Base-by-base conservation (phyloP, 2,797 vertebrate species). In the Chloroceryle inda region DNA sequence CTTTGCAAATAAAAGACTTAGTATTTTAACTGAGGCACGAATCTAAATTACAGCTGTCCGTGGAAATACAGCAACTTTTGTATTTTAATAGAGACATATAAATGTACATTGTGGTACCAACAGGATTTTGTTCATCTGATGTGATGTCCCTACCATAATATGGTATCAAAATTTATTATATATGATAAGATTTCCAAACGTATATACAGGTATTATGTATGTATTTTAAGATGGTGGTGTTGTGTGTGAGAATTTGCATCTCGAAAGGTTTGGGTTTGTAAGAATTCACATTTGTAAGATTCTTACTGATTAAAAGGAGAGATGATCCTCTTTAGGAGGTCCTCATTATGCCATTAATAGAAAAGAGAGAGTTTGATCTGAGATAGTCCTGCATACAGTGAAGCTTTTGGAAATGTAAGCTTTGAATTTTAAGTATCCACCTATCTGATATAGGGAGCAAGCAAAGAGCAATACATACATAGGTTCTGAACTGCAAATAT, bases 91-190 rank as follows among this genome's bases (percentile, higher is more conserved):
- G 27, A 56, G 47, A 50, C 53, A 35, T 13, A 18, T 67, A 20
- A 21, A 42, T 50, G 6, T 24, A 61, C 11, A 18, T 35, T 24
- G 37, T 61, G 29, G 20, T 58, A 21, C 15, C 10, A 49, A 26
- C 3, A 76, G 40, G 22, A 37, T 50, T 94, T 49, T 59, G 20
- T 61, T 84, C 2, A 35, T 71, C 40, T 61, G 29, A 20, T 66
- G 35, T 10, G 5, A 26, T 83, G 16, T 45, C 21, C 19, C 66
- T 22, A 44, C 29, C 4, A 9, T 37, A 42, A 33, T 62, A 44
- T 29, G 31, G 40, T 44, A 20, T 5, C 0, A 1, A 63, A 17
- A n/a, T 10, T 52, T 29, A 29, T 11, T 42, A 13, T 6, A 12
- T 12, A 14, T 13, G 6, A 20, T 40, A 33, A 55, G 13, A 14